phyloP scores from a whole-genome alignment of 2,888 invertebrate species.

The Drosophila eohydei region DNA sequence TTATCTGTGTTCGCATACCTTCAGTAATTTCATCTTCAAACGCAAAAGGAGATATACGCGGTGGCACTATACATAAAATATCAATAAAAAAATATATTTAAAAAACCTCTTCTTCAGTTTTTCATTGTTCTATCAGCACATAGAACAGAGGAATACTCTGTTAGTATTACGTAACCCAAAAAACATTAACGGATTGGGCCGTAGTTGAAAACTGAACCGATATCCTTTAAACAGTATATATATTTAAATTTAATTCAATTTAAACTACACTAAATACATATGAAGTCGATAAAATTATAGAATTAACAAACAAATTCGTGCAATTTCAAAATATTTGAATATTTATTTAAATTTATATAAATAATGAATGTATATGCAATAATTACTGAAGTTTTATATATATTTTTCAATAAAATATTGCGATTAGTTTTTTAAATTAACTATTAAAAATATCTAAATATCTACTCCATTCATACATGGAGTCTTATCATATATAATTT shows the following conservation, averaged over 20 bases:
- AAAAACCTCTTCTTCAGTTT: not conserved
- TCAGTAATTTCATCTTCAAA: constrained; percentile 92
- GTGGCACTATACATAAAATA: constrained; percentile 87
- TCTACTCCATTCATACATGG: constrained; percentile 2
- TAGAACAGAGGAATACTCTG: not conserved
- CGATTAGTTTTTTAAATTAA: no score
- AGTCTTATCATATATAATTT: not conserved
- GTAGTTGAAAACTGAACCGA: not conserved
- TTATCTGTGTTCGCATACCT: constrained; percentile 91
- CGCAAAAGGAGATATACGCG: constrained; percentile 92
- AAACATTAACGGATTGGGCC: not conserved
- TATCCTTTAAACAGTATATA: not conserved
- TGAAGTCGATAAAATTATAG: not conserved
- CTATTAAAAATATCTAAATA: not conserved
- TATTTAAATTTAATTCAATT: not conserved
- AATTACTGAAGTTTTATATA: not conserved
- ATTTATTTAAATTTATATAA: not conserved
- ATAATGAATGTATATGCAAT: not conserved
- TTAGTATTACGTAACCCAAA: not conserved
- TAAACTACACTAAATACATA: not conserved
- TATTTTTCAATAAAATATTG: no score
- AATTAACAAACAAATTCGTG: not conserved
- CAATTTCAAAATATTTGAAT: not conserved
- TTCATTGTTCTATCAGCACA: not conserved
- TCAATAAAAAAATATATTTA: constrained; percentile 22